phyloP scores from a whole-genome alignment of 2,113 vertebrate genomes.

The Colius striatus region DNA sequence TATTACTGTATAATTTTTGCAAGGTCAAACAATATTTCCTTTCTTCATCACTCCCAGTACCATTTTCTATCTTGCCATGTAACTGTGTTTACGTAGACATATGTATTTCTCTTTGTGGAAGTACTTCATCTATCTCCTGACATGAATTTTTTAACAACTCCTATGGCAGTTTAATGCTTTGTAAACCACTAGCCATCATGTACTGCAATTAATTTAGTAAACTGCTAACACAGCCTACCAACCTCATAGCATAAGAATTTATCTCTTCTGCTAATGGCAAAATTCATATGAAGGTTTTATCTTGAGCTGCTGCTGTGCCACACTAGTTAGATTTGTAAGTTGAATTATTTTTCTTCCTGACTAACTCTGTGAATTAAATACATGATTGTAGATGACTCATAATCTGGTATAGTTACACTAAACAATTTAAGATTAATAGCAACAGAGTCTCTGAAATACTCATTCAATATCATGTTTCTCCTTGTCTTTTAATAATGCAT shows the following conservation, averaged over 20 bases:
- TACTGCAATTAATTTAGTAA: neutral
- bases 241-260: neutral
- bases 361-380: neutral
- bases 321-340: neutral
- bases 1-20: neutral
- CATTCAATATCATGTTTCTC: neutral
- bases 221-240: neutral
- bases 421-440: neutral
- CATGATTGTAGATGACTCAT: neutral
- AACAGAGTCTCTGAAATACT: neutral
- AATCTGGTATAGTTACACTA: neutral
- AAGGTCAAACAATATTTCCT: neutral
- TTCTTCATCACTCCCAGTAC: neutral
- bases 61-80: neutral
- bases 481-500: neutral
- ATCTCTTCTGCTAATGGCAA: neutral
- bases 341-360: slow-evolving; percentile 5
- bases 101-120: neutral
- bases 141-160: neutral
- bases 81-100: neutral
- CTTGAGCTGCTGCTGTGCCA: neutral
- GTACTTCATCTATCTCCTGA: neutral
- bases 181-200: neutral
- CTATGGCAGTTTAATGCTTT: neutral
- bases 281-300: neutral